Evolutionary conservation across 1,140 invertebrate genomes (phyloP).

Genomic region (Neodiprion fabricii): DNA sequence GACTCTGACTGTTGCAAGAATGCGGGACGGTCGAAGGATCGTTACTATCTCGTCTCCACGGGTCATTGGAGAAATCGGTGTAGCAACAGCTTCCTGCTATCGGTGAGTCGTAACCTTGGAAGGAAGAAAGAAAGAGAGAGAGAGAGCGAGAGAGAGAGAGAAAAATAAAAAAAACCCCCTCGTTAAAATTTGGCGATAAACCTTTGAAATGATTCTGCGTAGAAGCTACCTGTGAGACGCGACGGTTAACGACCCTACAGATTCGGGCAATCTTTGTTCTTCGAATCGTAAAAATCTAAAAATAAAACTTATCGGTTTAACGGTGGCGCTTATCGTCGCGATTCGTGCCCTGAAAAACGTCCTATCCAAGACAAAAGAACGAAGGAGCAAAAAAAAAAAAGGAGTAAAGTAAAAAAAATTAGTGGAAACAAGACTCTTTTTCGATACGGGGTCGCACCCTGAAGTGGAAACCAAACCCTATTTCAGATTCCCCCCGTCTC

Average conservation of each 20-base stretch:
- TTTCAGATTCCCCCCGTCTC: too few species aligned
- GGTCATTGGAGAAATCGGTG: slow-evolving; percentile 15
- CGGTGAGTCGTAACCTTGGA: slow-evolving; percentile 8
- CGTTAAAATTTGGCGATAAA: slow-evolving; percentile 14
- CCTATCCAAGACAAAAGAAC: too few species aligned
- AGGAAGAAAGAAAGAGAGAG: background rate
- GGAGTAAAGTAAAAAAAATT: too few species aligned
- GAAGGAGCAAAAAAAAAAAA: too few species aligned
- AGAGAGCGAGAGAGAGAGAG: background rate
- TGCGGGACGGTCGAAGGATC: background rate
- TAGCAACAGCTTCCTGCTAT: background rate
- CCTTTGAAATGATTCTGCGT: background rate
- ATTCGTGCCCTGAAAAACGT: too few species aligned
- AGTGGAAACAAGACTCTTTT: too few species aligned
- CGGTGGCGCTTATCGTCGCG: too few species aligned
- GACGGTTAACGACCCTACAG: background rate
- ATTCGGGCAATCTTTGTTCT: slow-evolving; percentile 1
- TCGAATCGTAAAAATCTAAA: background rate
- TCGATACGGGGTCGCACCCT: too few species aligned
- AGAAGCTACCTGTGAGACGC: too few species aligned
- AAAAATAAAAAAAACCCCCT: background rate
- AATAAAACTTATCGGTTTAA: background rate
- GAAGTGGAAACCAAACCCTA: too few species aligned
- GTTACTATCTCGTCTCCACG: background rate
- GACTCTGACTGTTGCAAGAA: background rate